These are phyloP conservation scores for Mus spicilegus DNA, from an alignment of 2,113 vertebrate genomes.

Conservation along the genomic window DNA sequence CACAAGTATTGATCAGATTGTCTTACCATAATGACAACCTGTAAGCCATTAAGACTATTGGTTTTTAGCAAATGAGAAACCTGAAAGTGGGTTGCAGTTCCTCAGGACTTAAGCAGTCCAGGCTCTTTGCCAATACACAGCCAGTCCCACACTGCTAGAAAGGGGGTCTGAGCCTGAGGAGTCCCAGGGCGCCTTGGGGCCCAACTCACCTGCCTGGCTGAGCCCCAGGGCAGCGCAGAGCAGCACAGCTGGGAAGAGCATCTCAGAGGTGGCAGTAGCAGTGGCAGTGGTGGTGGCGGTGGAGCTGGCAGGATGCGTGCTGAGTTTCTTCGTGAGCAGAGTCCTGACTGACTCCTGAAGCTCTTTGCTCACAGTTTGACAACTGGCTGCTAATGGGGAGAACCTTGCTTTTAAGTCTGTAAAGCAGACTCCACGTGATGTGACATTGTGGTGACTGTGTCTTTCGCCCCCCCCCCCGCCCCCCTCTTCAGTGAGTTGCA, in stretches of 20 bases:
- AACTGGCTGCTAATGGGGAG: slow-evolving; percentile 31
- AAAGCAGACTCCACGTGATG: not conserved
- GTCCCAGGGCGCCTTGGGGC: rapidly evolving
- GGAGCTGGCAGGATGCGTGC: not conserved
- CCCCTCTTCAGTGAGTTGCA: too few species aligned
- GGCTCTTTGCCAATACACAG: not conserved
- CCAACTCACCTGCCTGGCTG: slow-evolving; percentile 82
- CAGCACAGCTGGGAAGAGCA: slow-evolving; percentile 75
- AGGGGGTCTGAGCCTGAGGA: not conserved
- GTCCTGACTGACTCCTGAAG: not conserved
- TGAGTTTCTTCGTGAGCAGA: not conserved
- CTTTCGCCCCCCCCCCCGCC: too few species aligned
- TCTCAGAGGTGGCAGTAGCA: not conserved
- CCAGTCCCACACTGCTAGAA: too few species aligned
- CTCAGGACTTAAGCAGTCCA: not conserved
- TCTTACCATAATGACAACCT: not conserved
- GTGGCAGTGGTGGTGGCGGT: too few species aligned
- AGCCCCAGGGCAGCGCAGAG: slow-evolving; percentile 62
- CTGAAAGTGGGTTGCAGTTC: not conserved
- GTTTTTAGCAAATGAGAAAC: not conserved
- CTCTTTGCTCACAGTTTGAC: slow-evolving; percentile 36
- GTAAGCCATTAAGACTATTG: not conserved
- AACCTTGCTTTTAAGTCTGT: not conserved
- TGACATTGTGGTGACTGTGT: slow-evolving; percentile 28
- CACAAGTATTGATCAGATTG: not conserved